Evolutionary conservation across 2,888 invertebrate genomes (phyloP), one percentile per base, ranked within the genome.

Genomic region (Nowickia ferox): DNA sequence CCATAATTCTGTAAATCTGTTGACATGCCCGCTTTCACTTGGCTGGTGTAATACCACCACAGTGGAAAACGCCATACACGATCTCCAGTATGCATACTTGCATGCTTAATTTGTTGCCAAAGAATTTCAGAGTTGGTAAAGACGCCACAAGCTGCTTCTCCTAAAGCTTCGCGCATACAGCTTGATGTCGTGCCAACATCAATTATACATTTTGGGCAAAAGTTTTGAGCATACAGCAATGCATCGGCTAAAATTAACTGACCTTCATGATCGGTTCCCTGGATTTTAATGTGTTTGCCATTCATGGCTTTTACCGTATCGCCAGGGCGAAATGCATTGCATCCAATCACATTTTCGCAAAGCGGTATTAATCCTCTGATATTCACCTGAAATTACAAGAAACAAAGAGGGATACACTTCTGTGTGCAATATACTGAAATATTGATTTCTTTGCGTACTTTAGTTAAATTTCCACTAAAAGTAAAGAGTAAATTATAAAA

Each of bases 31-130:
- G 86, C 44, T 0, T 89, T 89, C 0, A 95, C 84, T 94, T 95
- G 93, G 57, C 94, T 94, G 59, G 94, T 94, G 91, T 95, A 97
- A 90, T 95, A 95, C 63, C 95, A 94, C 95, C 96, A 97, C n/a
- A 97, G 92, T 0, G 97, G 97, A 94, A 97, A 95, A 78, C 97
- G 93, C 97, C 97, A 97, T 1, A 97, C 94, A 51, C 97, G 93
- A 91, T 97, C 97, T 0, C 97, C 97, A 0, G 96, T 96, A 87
- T 94, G 94, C 89, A 94, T 93, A 71, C 96, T 95, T 13, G 97
- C 96, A 87, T 95, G 93, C 88, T 95, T 94, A 88, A 96, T 93
- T 87, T 94, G 94, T 87, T 95, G 93, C 94, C 95, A 97, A n/a
- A 96, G 90, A 17, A 94, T 94, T 81, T 95, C 95, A 0, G 95